Base-by-base conservation (phyloP, 2,888 invertebrate species). In the Gasteruption jaculator region DNA sequence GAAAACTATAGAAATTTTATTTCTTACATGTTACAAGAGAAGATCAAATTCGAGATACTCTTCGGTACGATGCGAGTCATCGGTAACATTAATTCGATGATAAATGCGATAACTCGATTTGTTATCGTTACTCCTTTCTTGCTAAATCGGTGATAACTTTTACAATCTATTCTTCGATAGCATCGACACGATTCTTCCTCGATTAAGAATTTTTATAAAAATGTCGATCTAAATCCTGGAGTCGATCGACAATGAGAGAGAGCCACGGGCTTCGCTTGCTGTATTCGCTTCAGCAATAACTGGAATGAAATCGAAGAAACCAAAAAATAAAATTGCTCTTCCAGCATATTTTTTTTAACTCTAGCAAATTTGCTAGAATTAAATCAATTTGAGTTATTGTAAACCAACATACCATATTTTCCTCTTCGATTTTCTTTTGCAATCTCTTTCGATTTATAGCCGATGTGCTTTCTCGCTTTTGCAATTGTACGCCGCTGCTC, bases 351-450 rank as follows among this genome's bases (percentile, higher is more conserved):
- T 25, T 25, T 6, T 15, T 7, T 18, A 26, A 8, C 16, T 38
- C 20, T 4, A 29, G 5, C 19, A 12, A 12, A 15, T 22, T 22
- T 4, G 21, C 19, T 12, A 18, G 15, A 24, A 7, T 20, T 40
- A n/a, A 7, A 15, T 18, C 7, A 29, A 36, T 5, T 32, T 3
- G 12, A 25, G 15, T 18, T 24, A 15, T 3, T 12, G 3, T 8
- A 26, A 8, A 29, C 21, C 15, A 27, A 42, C 65, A 49, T 64
- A 77, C 77, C 71, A 73, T 58, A 57, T 77, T 77, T 45, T 76
- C 76, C 45, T 64, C 61, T 46, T 76, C 74, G 48, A 77, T 76
- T 50, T 71, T 67, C 40, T 63, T 64, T 45, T 76, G 76, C 15
- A 74, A 65, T 46, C 63, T 70, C 40, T 61, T 67, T 30, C 77